Evolutionary conservation across 2,888 invertebrate species (phyloP), one percentile per base, ranked within the genome.

Genomic region (Rhimphoctona megacephalus): DNA sequence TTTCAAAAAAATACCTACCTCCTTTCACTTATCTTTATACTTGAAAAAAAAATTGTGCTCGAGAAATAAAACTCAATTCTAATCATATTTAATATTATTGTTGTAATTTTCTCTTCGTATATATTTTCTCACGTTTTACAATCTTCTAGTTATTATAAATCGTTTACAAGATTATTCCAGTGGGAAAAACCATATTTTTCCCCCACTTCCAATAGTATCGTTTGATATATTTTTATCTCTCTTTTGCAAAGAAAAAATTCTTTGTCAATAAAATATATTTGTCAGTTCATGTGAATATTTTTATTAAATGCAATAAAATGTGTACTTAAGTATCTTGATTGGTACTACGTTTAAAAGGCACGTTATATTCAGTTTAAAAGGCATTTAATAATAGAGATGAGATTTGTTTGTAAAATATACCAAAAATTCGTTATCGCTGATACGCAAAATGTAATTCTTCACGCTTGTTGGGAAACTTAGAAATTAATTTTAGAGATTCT

Each of bases 1-100:
- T 86, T 78, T 66, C 78, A 84, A 87, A 88, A 82, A 88, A 85
- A 87, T 86, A 87, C 87, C 83, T 85, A 81, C 74, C 82, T 49
- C 81, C 77, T 82, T 78, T 82, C 81, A 82, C 85, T 89, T 79
- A 80, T 80, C 70, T 61, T 43, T n/a, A 25, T 66, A 22, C 49
- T 36, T 67, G 36, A 36, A 33, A 66, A 57, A 22, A 49, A 36
- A 66, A 66, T 30, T 52, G 22, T 14, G 19, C 22, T 43, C 30
- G 6, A 77, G 49, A 66, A 77, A 77, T 66, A 52, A 49, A 64
- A 33, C 49, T 64, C 64, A 33, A 49, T 33, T 66, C 49, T 64
- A 66, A 30, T 66, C 49, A 52, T 49, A 8, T 66, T 64, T 7
- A 2, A 66, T 49, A 52, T 49, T 14, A 33, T 43, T 46, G 22